phyloP scores from a whole-genome alignment of 2,797 vertebrate species.

The Parauchenoglanis punctatus region DNA sequence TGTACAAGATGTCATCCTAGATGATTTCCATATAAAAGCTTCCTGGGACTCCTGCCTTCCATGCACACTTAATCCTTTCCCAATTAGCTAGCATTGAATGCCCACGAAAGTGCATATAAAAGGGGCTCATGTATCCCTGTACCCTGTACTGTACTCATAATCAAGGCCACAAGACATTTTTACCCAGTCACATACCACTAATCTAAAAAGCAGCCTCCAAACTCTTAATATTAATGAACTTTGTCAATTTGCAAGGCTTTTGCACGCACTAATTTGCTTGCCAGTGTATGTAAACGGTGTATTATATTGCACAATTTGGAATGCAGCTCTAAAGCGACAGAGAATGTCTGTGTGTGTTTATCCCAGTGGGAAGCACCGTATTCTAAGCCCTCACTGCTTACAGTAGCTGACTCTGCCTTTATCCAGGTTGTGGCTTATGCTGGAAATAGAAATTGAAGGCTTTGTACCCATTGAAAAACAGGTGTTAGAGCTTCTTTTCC shows the following conservation, averaged over 20 bases:
- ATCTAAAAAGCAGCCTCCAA: not conserved
- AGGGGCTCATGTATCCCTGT: not conserved
- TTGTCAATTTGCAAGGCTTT: not conserved
- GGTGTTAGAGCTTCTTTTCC: conserved; percentile 50
- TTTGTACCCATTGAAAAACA: conserved; percentile 55
- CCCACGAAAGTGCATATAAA: not conserved
- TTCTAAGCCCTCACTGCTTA: not conserved
- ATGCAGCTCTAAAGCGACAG: not conserved
- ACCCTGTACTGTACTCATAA: not conserved
- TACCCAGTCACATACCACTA: not conserved
- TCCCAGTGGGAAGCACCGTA: not conserved
- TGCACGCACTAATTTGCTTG: not conserved
- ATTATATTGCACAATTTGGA: not conserved
- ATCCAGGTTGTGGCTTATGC: conserved; percentile 19
- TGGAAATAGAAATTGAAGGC: conserved; percentile 45
- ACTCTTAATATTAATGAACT: not conserved
- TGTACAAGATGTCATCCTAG: not conserved
- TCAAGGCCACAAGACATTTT: not conserved
- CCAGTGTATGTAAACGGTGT: not conserved
- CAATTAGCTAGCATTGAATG: not conserved
- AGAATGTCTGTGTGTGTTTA: not conserved
- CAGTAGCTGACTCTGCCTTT: not conserved
- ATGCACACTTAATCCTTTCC: not conserved
- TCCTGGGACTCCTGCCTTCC: not conserved
- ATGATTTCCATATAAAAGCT: not conserved